Percentiles rank a stretch among this genome's conserved stretches.
phyloP scores from a whole-genome alignment of 1,140 invertebrate genomes.

The Drosophila yakuba region DNA sequence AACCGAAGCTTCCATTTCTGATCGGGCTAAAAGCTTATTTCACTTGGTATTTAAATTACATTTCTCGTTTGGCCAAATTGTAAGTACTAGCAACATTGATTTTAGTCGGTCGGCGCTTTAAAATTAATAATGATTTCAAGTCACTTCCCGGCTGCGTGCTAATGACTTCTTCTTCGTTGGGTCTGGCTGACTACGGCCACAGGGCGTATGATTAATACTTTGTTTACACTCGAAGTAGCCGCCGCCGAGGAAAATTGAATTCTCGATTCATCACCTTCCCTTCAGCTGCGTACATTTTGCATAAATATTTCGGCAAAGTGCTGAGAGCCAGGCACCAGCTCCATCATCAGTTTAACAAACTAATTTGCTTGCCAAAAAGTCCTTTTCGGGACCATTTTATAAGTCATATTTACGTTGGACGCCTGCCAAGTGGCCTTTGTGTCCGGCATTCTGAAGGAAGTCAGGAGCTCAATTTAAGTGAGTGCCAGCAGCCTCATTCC shows the following conservation, averaged over 20 bases:
- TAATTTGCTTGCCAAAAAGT: slow-evolving; percentile 51
- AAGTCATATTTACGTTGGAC: slow-evolving; percentile 46
- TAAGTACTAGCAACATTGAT: slow-evolving; percentile 20
- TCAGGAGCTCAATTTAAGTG: slow-evolving; percentile 41
- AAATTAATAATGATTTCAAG: slow-evolving; percentile 49
- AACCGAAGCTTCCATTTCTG: slow-evolving; percentile 1
- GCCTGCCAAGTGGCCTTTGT: slow-evolving; percentile 42
- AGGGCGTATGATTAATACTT: slow-evolving; percentile 44
- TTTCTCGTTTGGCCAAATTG: slow-evolving; percentile 14
- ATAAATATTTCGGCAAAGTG: slow-evolving; percentile 40
- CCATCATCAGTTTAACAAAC: slow-evolving; percentile 49
- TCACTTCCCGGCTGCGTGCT: slow-evolving; percentile 30
- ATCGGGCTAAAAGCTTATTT: slow-evolving; percentile 30
- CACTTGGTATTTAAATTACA: slow-evolving; percentile 45
- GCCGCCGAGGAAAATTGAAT: slow-evolving; percentile 37
- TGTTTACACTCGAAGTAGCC: slow-evolving; percentile 46
- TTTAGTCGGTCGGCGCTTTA: slow-evolving; percentile 25
- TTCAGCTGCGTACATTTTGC: slow-evolving; percentile 22
- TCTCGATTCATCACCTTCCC: slow-evolving; percentile 40
- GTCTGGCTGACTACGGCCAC: slow-evolving; percentile 3
- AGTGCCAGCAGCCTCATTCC: slow-evolving; percentile 21
- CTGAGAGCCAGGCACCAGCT: slow-evolving; percentile 9
- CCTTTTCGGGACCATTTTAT: slow-evolving; percentile 32
- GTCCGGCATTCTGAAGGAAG: slow-evolving; percentile 33
- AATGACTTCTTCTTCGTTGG: slow-evolving; percentile 28